Conservation (phyloP, 2,797 vertebrate genomes). For the Spinus pinus region DNA sequence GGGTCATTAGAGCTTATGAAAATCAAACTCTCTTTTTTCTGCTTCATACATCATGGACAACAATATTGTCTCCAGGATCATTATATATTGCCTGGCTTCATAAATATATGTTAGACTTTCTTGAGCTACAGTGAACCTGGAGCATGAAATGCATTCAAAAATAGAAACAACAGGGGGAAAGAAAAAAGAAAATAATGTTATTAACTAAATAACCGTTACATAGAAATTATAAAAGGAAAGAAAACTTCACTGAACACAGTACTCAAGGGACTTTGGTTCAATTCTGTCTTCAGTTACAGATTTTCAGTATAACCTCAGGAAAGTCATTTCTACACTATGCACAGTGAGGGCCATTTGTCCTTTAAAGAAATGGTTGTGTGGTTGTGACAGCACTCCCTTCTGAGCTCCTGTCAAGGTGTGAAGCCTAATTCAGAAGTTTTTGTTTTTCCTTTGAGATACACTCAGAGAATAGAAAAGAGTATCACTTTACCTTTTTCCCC, state of each 20-base stretch:
- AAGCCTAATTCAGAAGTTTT: constrained; percentile 39
- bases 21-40: constrained; percentile 64
- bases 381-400: background rate
- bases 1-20: constrained; percentile 59
- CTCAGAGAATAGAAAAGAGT: background rate
- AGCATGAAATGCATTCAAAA: constrained; percentile 41
- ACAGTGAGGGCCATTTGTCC: constrained; percentile 13
- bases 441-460: constrained; percentile 20
- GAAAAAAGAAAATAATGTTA: background rate
- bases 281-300: background rate
- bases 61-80: constrained; percentile 47
- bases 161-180: background rate
- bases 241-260: background rate
- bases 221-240: constrained; percentile 9
- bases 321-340: background rate
- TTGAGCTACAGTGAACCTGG: constrained; percentile 37
- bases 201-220: constrained; percentile 24
- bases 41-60: constrained; percentile 50
- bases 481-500: background rate
- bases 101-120: constrained; percentile 47
- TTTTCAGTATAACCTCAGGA: background rate
- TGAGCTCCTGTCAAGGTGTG: constrained; percentile 34
- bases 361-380: background rate
- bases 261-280: background rate
- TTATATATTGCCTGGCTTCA: constrained; percentile 33